Conservation (phyloP, 2,888 invertebrate genomes). For the Dasysyrphus albostriatus region DNA sequence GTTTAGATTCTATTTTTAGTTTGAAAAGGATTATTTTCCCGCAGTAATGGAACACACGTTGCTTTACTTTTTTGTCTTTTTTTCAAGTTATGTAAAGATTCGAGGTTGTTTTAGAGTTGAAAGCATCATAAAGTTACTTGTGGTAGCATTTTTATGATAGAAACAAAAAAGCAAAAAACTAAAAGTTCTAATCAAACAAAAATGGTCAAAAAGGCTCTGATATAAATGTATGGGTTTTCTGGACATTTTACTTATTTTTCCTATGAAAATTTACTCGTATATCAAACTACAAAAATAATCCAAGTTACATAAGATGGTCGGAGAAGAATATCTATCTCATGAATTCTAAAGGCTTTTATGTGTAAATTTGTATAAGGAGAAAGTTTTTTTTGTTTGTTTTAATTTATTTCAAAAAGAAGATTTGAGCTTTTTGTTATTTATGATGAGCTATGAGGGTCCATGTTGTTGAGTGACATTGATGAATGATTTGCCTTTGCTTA, state of each 20-base stretch:
- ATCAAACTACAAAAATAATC: not conserved
- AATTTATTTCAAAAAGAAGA: slow-evolving; percentile 7
- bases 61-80: not conserved
- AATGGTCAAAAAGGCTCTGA: not conserved
- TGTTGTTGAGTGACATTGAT: slow-evolving; percentile 24
- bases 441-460: slow-evolving; percentile 23
- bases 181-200: slow-evolving; percentile 1
- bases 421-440: not conserved
- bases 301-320: slow-evolving; percentile 1
- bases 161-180: not conserved
- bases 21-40: slow-evolving; percentile 1
- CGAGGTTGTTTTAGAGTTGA: not conserved
- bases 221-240: not conserved
- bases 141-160: not conserved
- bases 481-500: slow-evolving; percentile 21
- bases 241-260: not conserved
- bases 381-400: slow-evolving; percentile 3
- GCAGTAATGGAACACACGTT: not conserved
- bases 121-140: not conserved
- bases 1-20: slow-evolving; percentile 1
- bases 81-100: not conserved
- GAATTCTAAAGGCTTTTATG: not conserved
- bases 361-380: slow-evolving; percentile 4
- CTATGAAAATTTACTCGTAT: not conserved
- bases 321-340: not conserved